Base-by-base conservation (phyloP, 23 tunicate genomes). In the Corella eumyota region DNA sequence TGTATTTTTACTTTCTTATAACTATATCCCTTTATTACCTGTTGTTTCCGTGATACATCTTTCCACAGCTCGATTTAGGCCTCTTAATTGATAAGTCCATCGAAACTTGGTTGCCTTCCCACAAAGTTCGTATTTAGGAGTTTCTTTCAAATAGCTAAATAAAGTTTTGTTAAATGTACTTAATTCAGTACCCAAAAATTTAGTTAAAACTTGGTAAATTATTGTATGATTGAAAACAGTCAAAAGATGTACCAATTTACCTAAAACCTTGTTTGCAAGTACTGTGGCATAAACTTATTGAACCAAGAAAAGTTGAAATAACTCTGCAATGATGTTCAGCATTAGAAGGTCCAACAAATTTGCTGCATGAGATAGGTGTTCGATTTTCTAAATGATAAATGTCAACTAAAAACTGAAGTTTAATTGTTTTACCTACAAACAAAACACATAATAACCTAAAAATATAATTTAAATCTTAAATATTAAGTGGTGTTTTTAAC, bases 1-100 rank as follows among this genome's bases (percentile, higher is more conserved):
- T n/a, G n/a, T n/a, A n/a, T n/a, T n/a, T n/a, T n/a, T n/a, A n/a
- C n/a, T n/a, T n/a, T n/a, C n/a, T n/a, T n/a, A n/a, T n/a, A n/a
- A n/a, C n/a, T n/a, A n/a, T n/a, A n/a, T n/a, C n/a, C n/a, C n/a
- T n/a, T n/a, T n/a, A n/a, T n/a, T n/a, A n/a, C n/a, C n/a, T n/a
- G n/a, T n/a, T n/a, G n/a, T n/a, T n/a, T n/a, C n/a, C n/a, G n/a
- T n/a, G n/a, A 62, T 22, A 65, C 81, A 75, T 15, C 50, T 52
- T 65, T 75, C 81, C 2, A 28, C 58, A 13, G 72, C 60, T 32
- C 25, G 28, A 2, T 3, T 5, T 17, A 47, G 26, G 6, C 81
- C 81, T n/a, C 71, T 50, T 15, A 75, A 36, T 37, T 75, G 57
- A 56, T 75, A 75, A 24, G 81, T 65, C 81, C 81, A 75, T 51